Evolutionary conservation across 2,113 vertebrate genomes (phyloP), one percentile per base, ranked within the genome.

Genomic region (Ariopsis seemanni): DNA sequence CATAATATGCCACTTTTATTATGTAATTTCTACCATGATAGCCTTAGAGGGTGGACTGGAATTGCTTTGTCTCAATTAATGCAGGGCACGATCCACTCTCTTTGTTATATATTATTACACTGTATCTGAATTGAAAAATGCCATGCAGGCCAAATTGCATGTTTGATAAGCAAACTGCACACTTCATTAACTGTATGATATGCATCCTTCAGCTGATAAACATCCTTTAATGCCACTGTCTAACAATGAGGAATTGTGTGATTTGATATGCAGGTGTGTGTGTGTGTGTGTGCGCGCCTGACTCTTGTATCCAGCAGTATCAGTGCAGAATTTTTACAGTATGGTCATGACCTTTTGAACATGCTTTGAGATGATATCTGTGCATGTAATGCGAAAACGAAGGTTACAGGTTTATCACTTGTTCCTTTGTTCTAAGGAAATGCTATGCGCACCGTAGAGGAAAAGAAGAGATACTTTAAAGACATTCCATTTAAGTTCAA

Each of bases 141-240:
- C 65, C 78, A 82, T 83, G 48, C 81, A 84, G 88, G 48, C 82
- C 62, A 86, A 81, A 85, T 81, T 84, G 63, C 57, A 65, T 87
- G 83, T 90, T 87, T 89, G 90, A 91, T 91, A 89, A 89, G 80
- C 87, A 88, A 88, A 87, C 89, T 88, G 82, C 86, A 92, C 72
- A 86, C 89, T 90, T 92, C 91, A 90, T 92, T 92, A 91, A 86
- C 89, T 91, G 86, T 89, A 89, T 90, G 85, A 91, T 90, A 82
- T 84, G 88, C 85, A 91, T 85, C 85, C 87, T 84, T 87, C 63
- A 67, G 83, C 87, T 90, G 80, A 89, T 89, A 87, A 91, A 88
- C 86, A 88, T 86, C 85, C 85, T 17, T 88, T 84, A 90, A 90
- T 85, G 87, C 78, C 58, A 86, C 84, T 84, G 88, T 86, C 88